Evolutionary conservation across 2,113 vertebrate genomes (phyloP), one percentile per base, ranked within the genome.

Genomic region (Pedetes capensis): DNA sequence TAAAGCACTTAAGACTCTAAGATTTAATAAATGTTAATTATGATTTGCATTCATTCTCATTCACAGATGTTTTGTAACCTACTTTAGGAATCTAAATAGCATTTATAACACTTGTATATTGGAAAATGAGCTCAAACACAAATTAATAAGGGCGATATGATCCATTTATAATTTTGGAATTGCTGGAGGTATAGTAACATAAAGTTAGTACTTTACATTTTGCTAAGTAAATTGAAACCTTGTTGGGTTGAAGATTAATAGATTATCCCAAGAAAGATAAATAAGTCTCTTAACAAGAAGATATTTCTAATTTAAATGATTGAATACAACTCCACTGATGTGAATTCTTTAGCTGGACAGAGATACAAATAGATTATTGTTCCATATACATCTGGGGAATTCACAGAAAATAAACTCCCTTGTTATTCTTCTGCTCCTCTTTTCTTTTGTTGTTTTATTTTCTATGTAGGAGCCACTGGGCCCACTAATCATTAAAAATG

Each of bases 131-230:
- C 66, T 69, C n/a, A 85, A 92, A 64, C 2, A 74, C 4, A 42
- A 63, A 81, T 85, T 80, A 63, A 81, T 57, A 59, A 39, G 1
- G 17, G 6, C 8, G 22, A 34, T 3, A 14, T 55, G 16, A 5
- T 22, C 18, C 39, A n/a, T 42, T 93, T 75, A 71, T 57, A 57
- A 74, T 64, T 87, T 88, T 34, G 10, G 8, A 81, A 64, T 47
- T 75, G 8, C 25, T 69, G 14, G 3, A 64, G 42, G n/a, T 69
- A 11, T 42, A 81, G 2, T 84, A 84, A 69, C 8, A 81, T 11
- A 44, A 96, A 91, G 75, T 47, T 13, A 85, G 11, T 51, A 42
- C 44, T 92, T 93, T 87, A 27, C 10, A 91, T 95, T 72, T 92
- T 90, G 17, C 39, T 18, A 91, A 8, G 27, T 71, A 90, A 27